Base-by-base conservation (phyloP, 2,113 vertebrate species). In the Anthoscopus minutus region DNA sequence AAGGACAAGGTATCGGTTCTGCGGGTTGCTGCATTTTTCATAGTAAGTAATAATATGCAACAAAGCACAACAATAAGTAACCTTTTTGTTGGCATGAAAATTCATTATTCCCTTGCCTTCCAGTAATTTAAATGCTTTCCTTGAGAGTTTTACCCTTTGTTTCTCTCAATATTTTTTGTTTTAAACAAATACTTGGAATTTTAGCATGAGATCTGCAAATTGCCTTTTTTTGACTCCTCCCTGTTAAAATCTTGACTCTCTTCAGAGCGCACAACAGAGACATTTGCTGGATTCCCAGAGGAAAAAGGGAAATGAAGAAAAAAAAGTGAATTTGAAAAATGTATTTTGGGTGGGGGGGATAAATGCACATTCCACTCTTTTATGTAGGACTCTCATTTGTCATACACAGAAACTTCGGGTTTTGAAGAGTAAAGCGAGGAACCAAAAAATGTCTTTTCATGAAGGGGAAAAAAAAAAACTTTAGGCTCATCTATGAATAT, bases 401-500 rank as follows among this genome's bases (percentile, higher is more conserved):
- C 71, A 70, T 62, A 42, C 23, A 31, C 56, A 83, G 61, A 85
- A 95, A 33, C 67, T 94, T 96, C 94, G 70, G 78, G 50, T 95
- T 96, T 89, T 95, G 86, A 90, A 83, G 73, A 94, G 47, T 53
- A 71, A 97, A 90, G 60, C 40, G 44, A 56, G 57, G 79, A 81
- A 73, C 7, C 12, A 73, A 83, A 86, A 90, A 86, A 58, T 40
- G 16, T 77, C 80, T 81, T 96, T 97, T 94, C 92, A 78, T 61
- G 27, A 58, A 81, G 71, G 42, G 40, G 13, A 16, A 48, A 92
- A 83, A 90, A 74, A 88, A 88, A 38, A 80, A 40, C 80, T 80
- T 92, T 77, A 94, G 50, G 74, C 72, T 97, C 92, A 97, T 96
- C 96, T 96, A 86, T 92, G 95, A 92, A 94, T 88, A 73, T 47